These are phyloP conservation scores for Pipistrellus pygmaeus DNA, from an alignment of 2,797 vertebrate species.

Conservation along the genomic window DNA sequence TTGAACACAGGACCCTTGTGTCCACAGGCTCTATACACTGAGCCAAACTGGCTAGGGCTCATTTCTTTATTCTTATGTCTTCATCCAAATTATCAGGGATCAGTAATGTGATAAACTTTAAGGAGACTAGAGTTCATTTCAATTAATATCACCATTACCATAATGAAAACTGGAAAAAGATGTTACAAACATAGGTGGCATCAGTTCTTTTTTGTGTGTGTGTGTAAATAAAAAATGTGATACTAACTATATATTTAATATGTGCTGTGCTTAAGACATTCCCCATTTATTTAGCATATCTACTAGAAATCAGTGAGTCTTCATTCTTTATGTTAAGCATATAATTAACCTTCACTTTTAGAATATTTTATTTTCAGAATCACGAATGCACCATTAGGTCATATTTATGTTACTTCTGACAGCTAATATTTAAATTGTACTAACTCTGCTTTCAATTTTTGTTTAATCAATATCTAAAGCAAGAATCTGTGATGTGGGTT, in stretches of 20 bases:
- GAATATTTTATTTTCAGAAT: slow-evolving; percentile 6
- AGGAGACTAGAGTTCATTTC: background rate
- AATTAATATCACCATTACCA: background rate
- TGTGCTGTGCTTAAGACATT: background rate
- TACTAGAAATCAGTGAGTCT: background rate
- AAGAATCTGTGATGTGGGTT: background rate
- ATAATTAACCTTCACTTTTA: background rate
- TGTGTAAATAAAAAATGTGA: background rate
- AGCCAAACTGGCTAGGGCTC: no score
- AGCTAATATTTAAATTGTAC: background rate
- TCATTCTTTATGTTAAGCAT: background rate
- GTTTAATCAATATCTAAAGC: background rate
- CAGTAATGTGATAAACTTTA: background rate
- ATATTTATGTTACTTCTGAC: background rate
- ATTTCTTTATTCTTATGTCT: background rate
- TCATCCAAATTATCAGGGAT: background rate
- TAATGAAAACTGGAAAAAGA: background rate
- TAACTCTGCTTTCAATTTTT: background rate
- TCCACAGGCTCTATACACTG: no score
- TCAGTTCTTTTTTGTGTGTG: background rate
- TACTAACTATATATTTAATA: background rate
- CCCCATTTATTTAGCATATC: background rate
- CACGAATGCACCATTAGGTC: background rate
- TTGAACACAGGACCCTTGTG: no score
- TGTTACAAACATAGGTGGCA: background rate